Percentiles rank a stretch among this genome's conserved stretches.
These are phyloP conservation scores for Lithobates pipiens DNA, from an alignment of 2,797 vertebrate genomes.

Conservation along the genomic window DNA sequence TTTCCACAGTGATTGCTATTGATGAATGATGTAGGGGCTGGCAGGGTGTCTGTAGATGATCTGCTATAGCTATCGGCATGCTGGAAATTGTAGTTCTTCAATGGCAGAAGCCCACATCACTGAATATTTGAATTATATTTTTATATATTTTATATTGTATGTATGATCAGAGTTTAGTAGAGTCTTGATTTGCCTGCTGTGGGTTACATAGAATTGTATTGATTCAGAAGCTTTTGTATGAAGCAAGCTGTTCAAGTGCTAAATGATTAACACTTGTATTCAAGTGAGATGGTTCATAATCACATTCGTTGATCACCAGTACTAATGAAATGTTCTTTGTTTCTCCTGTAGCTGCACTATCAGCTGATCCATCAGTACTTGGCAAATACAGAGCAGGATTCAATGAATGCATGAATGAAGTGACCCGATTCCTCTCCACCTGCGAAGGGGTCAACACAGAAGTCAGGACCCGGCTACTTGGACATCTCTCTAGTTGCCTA, in stretches of 20 bases:
- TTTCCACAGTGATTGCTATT: no score
- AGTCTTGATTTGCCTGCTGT: no score
- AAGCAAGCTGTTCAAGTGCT: no score
- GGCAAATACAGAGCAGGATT: slow-evolving; percentile 91
- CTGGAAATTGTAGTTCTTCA: neutral
- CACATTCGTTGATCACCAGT: no score
- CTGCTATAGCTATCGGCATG: neutral
- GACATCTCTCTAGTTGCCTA: slow-evolving; percentile 88
- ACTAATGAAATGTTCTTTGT: neutral
- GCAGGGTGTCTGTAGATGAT: no score
- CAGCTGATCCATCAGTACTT: slow-evolving; percentile 84
- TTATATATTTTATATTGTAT: no score
- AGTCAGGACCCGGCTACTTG: slow-evolving; percentile 84
- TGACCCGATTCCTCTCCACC: slow-evolving; percentile 88
- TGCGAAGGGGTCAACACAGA: slow-evolving; percentile 88
- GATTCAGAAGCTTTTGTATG: no score
- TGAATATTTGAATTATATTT: no score
- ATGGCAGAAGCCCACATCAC: neutral
- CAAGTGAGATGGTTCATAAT: no score
- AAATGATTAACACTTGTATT: no score
- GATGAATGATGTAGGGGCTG: neutral
- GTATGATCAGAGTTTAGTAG: no score
- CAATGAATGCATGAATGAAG: slow-evolving; percentile 92
- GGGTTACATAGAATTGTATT: no score
- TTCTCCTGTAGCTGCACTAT: slow-evolving; percentile 79